Evolutionary conservation across 23 tunicate genomes (phyloP).

Genomic region (Botrylloides violaceus): DNA sequence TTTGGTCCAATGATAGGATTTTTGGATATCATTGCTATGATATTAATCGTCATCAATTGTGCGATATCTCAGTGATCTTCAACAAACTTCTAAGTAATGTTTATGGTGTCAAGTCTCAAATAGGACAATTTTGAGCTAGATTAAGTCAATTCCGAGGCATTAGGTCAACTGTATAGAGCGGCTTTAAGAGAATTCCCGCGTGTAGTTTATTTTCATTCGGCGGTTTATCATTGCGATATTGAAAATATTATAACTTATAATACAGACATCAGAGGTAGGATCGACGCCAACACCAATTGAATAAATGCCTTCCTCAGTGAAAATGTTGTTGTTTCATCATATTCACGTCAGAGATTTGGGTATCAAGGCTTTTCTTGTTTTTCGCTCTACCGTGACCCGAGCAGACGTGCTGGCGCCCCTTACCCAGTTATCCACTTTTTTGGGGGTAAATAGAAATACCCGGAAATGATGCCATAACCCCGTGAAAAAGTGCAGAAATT

Average conservation of each 20-base stretch:
- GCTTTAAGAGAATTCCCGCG: too few relatives aligned
- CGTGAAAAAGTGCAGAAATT: background rate
- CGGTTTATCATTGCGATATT: background rate
- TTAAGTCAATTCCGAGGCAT: too few relatives aligned
- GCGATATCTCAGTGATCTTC: too few relatives aligned
- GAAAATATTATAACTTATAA: background rate
- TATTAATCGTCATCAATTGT: too few relatives aligned
- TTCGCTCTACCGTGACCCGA: constrained; percentile 1
- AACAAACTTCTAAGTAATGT: too few relatives aligned
- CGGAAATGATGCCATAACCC: constrained; percentile 4
- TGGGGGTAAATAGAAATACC: background rate
- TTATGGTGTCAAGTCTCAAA: too few relatives aligned
- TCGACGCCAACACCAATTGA: background rate
- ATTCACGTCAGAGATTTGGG: background rate
- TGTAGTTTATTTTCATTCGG: background rate
- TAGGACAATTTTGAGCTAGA: too few relatives aligned
- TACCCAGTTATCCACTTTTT: background rate
- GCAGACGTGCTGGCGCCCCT: background rate
- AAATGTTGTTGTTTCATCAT: background rate
- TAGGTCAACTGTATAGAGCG: too few relatives aligned
- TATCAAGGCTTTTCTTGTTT: background rate
- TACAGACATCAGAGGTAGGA: background rate
- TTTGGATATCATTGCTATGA: too few relatives aligned
- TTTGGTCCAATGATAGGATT: too few relatives aligned
- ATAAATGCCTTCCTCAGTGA: background rate